These are phyloP conservation scores for Pecten maximus DNA, from an alignment of 2,888 invertebrate genomes.

Conservation along the genomic window DNA sequence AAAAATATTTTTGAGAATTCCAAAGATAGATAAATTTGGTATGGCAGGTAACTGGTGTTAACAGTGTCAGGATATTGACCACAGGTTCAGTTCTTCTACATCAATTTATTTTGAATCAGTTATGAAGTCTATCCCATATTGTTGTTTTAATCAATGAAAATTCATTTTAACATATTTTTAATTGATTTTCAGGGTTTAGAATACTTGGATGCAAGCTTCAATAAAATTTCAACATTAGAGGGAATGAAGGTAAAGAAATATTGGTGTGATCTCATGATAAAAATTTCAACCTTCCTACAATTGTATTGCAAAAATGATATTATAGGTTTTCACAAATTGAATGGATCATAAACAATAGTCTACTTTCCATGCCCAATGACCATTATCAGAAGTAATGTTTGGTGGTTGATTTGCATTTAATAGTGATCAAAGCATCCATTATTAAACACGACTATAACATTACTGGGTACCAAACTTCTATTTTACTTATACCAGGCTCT, in stretches of 20 bases:
- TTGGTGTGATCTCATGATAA: neutral
- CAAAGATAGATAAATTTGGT: too few species aligned
- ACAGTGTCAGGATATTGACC: neutral
- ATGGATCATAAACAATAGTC: too few species aligned
- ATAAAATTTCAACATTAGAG: slow-evolving; percentile 80
- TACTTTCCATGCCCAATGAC: too few species aligned
- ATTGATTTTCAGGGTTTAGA: slow-evolving; percentile 74
- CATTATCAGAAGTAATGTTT: too few species aligned
- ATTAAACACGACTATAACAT: too few species aligned
- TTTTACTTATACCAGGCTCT: too few species aligned
- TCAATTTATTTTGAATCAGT: too few species aligned
- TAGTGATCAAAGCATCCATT: too few species aligned
- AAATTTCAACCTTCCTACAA: neutral
- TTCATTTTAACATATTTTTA: neutral
- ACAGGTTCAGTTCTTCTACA: neutral
- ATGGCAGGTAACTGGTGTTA: neutral
- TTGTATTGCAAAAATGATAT: neutral
- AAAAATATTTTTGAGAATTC: too few species aligned
- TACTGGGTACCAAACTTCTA: too few species aligned
- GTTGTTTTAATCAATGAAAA: neutral
- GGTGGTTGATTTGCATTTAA: too few species aligned
- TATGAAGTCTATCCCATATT: neutral
- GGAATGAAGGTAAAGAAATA: slow-evolving; percentile 79
- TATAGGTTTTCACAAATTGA: too few species aligned
- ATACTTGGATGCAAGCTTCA: slow-evolving; percentile 82